Base-by-base conservation (phyloP, 2,888 invertebrate genomes). In the Apamea sordens region DNA sequence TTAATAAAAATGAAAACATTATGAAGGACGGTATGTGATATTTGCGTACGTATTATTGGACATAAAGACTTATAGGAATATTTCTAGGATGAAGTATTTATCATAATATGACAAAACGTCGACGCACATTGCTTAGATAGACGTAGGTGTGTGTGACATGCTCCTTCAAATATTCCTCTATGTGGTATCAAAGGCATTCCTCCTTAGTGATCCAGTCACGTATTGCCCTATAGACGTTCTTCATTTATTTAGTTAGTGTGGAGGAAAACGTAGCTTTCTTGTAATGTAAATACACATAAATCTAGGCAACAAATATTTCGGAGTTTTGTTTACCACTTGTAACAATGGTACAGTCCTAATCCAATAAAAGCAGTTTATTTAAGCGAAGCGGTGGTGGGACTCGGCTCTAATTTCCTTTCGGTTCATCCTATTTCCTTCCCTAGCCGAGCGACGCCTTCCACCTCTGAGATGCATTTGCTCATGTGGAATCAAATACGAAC, bases 391-490 rank as follows among this genome's bases (percentile, higher is more conserved):
- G 96, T 97, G 96, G 96, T 92, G 92, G 80, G 92, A 89, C 94
- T 94, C 92, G 93, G 93, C 91, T 87, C 88, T 91, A 86, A 90
- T 92, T 92, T 93, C 92, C 93, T 92, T 89, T 90, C 91, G 84
- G 91, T 93, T 90, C 77, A 90, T 93, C 92, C 95, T 92, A 93
- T 93, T 94, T 96, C 97, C 95, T 94, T 92, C 93, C 95, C 92
- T 90, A 92, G 93, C 94, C 93, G 93, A 95, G 95, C 91, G 93
- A 95, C 95, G 96, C 97, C 97, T 97, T 97, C 95, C 97, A 97
- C 96, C 97, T 95, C 97, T 97, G 95, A 94, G 93, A 88, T 86
- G 85, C 83, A 86, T 85, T 90, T 92, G 87, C 93, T 96, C 94
- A 97, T 83, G 96, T 97, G 97, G 94, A 95, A 96, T 97, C 96